Evolutionary conservation across 2,797 vertebrate species (phyloP).

Genomic region (Myiothlypis chrysogaster): DNA sequence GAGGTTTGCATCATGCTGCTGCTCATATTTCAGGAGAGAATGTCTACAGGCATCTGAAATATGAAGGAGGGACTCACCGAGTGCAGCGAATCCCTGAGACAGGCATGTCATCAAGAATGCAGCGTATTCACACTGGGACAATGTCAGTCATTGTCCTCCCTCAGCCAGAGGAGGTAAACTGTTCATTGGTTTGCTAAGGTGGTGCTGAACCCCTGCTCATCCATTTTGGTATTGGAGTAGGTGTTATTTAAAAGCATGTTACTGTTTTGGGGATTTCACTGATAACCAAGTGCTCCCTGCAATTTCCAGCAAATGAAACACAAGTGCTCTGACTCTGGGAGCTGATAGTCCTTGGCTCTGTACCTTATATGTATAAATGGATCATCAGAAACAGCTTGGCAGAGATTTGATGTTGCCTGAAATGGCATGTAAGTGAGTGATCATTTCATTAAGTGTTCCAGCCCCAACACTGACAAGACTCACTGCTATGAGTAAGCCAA

Average conservation of each 20-base stretch:
- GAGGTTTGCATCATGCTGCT: constrained; percentile 91
- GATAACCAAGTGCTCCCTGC: neutral
- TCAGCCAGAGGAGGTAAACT: constrained; percentile 85
- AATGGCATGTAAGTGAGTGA: neutral
- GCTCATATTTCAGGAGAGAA: constrained; percentile 83
- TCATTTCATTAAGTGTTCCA: neutral
- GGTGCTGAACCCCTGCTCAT: neutral
- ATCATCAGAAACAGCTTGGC: neutral
- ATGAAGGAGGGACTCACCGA: constrained; percentile 90
- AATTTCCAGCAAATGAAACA: neutral
- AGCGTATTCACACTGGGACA: constrained; percentile 96
- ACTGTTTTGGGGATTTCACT: neutral
- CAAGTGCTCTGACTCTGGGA: neutral
- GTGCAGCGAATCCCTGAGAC: constrained; percentile 94
- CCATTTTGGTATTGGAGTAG: neutral
- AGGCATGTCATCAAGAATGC: constrained; percentile 93
- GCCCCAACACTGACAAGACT: neutral
- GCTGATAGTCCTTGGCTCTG: neutral
- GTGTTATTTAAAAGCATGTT: neutral
- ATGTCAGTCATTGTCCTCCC: constrained; percentile 92
- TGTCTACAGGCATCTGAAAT: constrained; percentile 86
- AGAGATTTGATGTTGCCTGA: neutral
- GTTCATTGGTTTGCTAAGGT: too few relatives aligned
- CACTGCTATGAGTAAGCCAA: neutral
- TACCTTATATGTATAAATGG: neutral